Conservation (phyloP, 2,888 invertebrate genomes). For the Dione juno region DNA sequence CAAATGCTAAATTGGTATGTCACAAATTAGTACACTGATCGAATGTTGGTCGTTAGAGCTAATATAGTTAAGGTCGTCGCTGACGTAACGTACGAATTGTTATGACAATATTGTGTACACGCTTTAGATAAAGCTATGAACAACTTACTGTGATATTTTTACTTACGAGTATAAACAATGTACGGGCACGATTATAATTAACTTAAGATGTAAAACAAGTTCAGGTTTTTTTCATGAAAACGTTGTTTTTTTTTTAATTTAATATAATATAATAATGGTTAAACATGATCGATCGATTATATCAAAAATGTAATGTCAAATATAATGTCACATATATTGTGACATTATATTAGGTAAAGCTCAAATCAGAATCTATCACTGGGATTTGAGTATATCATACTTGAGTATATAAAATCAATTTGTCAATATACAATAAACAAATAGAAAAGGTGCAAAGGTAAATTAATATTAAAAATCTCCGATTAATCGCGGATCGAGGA, state of each 20-base stretch:
- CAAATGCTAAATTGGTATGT: not conserved
- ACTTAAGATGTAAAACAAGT: too few relatives aligned
- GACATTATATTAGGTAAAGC: too few relatives aligned
- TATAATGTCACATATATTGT: too few relatives aligned
- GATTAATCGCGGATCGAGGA: conserved; percentile 54
- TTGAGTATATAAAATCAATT: not conserved
- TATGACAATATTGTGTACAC: conserved; percentile 52
- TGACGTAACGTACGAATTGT: conserved; percentile 59
- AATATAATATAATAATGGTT: too few relatives aligned
- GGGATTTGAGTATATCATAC: too few relatives aligned
- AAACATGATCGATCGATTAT: too few relatives aligned
- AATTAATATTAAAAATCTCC: conserved; percentile 40
- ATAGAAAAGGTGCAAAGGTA: conserved; percentile 15
- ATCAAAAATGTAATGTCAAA: too few relatives aligned
- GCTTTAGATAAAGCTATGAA: conserved; percentile 20
- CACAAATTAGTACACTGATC: not conserved
- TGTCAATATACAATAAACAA: not conserved
- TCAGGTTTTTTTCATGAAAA: not conserved
- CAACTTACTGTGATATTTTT: not conserved
- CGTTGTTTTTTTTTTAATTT: too few relatives aligned
- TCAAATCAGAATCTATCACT: too few relatives aligned
- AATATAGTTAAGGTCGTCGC: conserved; percentile 51
- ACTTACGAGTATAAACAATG: not conserved
- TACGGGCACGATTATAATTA: not conserved
- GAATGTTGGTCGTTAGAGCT: not conserved